Percentiles rank a stretch among this genome's conserved stretches.
Evolutionary conservation across 2,888 invertebrate species (phyloP).

Genomic region (Acrobasis consociella): DNA sequence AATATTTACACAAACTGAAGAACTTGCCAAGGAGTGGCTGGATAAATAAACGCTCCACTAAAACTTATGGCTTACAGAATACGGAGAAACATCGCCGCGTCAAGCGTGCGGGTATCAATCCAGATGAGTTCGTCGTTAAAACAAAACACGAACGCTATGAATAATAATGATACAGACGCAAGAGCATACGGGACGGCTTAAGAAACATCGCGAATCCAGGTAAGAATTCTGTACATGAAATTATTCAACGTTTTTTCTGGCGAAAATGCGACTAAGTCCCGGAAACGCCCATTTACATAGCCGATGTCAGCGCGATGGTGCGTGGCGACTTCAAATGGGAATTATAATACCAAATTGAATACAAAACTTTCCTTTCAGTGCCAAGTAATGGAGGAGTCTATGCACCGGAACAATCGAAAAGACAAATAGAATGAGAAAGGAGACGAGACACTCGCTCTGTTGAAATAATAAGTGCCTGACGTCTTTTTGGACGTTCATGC

Average conservation of each 20-base stretch:
- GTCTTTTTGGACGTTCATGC: conserved; percentile 75
- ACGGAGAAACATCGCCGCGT: conserved; percentile 13
- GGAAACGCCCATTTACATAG: conserved; percentile 82
- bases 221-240: conserved; percentile 49
- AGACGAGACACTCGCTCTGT: conserved; percentile 76
- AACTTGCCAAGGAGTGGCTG: conserved; percentile 54
- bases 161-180: conserved; percentile 23
- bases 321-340: conserved; percentile 83
- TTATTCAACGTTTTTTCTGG: conserved; percentile 68
- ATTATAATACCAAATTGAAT: conserved; percentile 84
- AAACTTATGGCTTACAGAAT: conserved; percentile 29
- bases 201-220: conserved; percentile 42
- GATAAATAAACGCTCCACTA: conserved; percentile 50
- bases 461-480: conserved; percentile 80
- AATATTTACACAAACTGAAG: conserved; percentile 73
- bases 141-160: conserved; percentile 16
- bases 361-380: conserved; percentile 84
- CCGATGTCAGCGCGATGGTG: conserved; percentile 81
- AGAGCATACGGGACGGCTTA: conserved; percentile 26
- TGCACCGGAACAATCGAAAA: conserved; percentile 83
- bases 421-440: conserved; percentile 78
- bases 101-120: conserved; percentile 2
- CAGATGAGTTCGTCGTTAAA: conserved; percentile 6
- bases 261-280: conserved; percentile 74
- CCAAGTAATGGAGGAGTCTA: conserved; percentile 82